These are phyloP conservation scores for Yoshiicerus persimilis DNA, from an alignment of 1,140 invertebrate species.

Conservation along the genomic window DNA sequence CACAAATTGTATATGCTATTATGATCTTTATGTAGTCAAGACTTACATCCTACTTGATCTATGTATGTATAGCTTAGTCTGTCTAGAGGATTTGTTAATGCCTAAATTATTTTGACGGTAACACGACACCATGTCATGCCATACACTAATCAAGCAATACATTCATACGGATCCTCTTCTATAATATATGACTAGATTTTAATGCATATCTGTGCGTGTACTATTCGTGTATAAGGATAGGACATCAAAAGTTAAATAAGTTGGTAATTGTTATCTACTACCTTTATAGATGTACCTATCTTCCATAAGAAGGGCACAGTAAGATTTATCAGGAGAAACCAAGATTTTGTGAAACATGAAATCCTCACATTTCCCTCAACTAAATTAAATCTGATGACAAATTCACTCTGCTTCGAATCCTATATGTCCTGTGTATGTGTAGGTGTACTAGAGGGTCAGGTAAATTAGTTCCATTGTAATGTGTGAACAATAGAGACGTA, in stretches of 20 bases:
- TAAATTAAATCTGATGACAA: neutral
- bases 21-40: too few relatives aligned
- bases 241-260: neutral
- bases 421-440: too few relatives aligned
- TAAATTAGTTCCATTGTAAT: too few relatives aligned
- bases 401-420: too few relatives aligned
- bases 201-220: neutral
- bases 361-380: neutral
- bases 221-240: neutral
- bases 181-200: neutral
- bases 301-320: neutral
- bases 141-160: neutral
- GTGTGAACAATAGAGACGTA: too few relatives aligned
- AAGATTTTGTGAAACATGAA: neutral
- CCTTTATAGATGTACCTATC: too few relatives aligned
- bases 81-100: neutral
- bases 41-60: too few relatives aligned
- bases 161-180: too few relatives aligned
- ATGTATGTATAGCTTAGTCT: neutral
- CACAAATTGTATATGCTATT: too few relatives aligned
- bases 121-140: neutral
- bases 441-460: too few relatives aligned
- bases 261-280: neutral
- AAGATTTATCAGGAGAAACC: neutral
- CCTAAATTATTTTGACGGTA: neutral